Conservation (phyloP, 2,113 vertebrate genomes). For the Etia nguti region DNA sequence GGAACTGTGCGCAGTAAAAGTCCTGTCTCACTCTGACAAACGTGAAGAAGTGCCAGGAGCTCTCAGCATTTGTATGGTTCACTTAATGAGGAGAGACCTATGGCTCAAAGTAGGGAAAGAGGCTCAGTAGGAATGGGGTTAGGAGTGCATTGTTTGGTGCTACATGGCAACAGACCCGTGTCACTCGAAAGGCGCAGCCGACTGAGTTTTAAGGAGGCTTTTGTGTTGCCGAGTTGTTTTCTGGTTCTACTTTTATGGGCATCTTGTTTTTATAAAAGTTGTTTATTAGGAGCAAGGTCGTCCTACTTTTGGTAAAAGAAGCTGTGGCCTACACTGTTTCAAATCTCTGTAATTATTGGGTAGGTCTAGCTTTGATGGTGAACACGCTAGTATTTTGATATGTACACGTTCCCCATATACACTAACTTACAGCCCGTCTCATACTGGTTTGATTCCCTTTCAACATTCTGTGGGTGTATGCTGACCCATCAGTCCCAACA, state of each 20-base stretch:
- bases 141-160: conserved; percentile 1
- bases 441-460: neutral
- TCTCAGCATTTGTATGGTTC: neutral
- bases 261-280: conserved; percentile 60
- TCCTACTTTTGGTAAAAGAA: conserved; percentile 13
- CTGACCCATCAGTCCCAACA: neutral
- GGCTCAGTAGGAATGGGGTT: neutral
- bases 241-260: conserved; percentile 35
- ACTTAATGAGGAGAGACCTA: conserved; percentile 24
- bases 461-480: neutral
- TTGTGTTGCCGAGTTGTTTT: conserved; percentile 14
- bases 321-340: conserved; percentile 32
- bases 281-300: conserved; percentile 43
- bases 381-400: neutral
- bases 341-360: conserved; percentile 41
- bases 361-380: conserved; percentile 33
- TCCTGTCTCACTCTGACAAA: neutral
- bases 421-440: neutral
- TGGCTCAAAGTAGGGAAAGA: neutral
- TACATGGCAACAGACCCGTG: conserved; percentile 21
- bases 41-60: conserved; percentile 2
- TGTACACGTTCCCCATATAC: neutral
- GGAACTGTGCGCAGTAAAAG: conserved; percentile 1
- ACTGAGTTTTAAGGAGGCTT: neutral
- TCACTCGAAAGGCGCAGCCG: neutral